These are phyloP conservation scores for Pyxicephalus adspersus DNA, from an alignment of 2,113 vertebrate species.

Conservation along the genomic window DNA sequence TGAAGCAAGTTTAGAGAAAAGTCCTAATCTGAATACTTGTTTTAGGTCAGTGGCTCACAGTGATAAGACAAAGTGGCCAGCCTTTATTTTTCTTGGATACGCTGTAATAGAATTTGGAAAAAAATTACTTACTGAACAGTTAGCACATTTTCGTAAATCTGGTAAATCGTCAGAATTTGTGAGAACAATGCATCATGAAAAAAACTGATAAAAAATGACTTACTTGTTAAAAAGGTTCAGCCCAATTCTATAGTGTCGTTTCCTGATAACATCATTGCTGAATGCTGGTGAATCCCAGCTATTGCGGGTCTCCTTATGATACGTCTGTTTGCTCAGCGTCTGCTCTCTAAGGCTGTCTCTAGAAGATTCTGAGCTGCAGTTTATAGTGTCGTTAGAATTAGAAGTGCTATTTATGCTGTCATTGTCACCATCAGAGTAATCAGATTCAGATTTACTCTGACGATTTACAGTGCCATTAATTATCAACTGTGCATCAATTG, in stretches of 20 bases:
- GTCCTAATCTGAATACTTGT: too few relatives aligned
- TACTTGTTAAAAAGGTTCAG: slow-evolving; percentile 99
- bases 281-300: slow-evolving; percentile 98
- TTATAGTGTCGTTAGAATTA: slow-evolving; percentile 97
- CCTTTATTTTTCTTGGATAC: too few relatives aligned
- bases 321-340: slow-evolving; percentile 94
- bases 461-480: slow-evolving; percentile 91
- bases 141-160: too few relatives aligned
- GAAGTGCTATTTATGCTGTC: slow-evolving; percentile 98
- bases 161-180: too few relatives aligned
- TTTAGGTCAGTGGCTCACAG: too few relatives aligned
- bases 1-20: too few relatives aligned
- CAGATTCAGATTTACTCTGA: slow-evolving; percentile 95
- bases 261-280: slow-evolving; percentile 95
- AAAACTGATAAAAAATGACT: slow-evolving; percentile 59
- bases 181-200: too few relatives aligned
- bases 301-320: slow-evolving; percentile 97
- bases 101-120: too few relatives aligned
- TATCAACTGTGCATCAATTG: slow-evolving; percentile 88
- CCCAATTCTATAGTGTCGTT: slow-evolving; percentile 94
- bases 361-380: slow-evolving; percentile 96
- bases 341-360: slow-evolving; percentile 93
- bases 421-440: slow-evolving; percentile 95
- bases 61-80: too few relatives aligned
- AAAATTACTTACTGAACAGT: too few relatives aligned